Conservation (phyloP, 1,140 invertebrate genomes). For the Amyelois transitella region DNA sequence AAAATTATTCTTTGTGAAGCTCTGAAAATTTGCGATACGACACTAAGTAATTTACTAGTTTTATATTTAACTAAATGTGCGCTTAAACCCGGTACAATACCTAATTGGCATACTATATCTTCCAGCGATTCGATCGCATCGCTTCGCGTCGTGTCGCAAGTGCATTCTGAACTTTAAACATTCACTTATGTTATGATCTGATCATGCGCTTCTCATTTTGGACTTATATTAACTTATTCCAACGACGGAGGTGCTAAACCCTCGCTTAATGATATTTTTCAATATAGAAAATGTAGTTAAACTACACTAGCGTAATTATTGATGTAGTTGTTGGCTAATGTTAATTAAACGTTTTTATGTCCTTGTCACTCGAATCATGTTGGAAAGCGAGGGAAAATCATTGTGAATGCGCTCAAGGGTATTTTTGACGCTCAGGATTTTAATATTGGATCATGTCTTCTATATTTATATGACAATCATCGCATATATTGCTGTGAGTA, state of each 20-base stretch:
- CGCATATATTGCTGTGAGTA: too few relatives aligned
- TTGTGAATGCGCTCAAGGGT: background rate
- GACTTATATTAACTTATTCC: constrained; percentile 13
- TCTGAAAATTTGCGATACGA: background rate
- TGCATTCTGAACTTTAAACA: too few relatives aligned
- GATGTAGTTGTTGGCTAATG: constrained; percentile 21
- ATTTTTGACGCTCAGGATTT: background rate
- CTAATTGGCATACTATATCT: background rate
- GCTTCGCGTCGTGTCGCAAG: background rate
- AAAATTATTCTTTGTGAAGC: background rate
- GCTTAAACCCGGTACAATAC: background rate
- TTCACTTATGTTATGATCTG: background rate
- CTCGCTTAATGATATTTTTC: constrained; percentile 20
- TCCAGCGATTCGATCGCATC: background rate
- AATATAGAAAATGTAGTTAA: constrained; percentile 37
- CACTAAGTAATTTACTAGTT: background rate
- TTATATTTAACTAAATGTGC: background rate
- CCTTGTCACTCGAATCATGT: constrained; percentile 3
- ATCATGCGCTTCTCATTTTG: constrained; percentile 10
- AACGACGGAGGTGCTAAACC: constrained; percentile 33
- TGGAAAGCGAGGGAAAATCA: background rate
- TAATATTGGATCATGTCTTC: background rate
- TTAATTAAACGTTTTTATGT: constrained; percentile 6
- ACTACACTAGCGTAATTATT: constrained; percentile 40
- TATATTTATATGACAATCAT: background rate